Evolutionary conservation across 2,113 vertebrate genomes (phyloP).

Genomic region (Hippocampus abdominalis): DNA sequence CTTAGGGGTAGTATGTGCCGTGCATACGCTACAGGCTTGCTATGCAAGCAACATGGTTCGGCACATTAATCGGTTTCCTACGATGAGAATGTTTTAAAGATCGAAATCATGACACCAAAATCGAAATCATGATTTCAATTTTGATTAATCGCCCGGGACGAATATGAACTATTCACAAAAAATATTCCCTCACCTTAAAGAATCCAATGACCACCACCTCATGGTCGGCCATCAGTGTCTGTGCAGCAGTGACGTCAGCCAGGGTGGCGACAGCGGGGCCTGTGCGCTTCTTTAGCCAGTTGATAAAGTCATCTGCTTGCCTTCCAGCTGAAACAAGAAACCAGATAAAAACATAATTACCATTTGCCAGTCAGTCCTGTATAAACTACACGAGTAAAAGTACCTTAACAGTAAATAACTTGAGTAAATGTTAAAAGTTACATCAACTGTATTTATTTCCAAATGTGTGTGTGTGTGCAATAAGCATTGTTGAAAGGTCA

Average conservation of each 20-base stretch:
- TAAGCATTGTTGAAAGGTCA: too few species aligned
- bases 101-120: too few species aligned
- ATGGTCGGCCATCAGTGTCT: slow-evolving; percentile 79
- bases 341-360: neutral
- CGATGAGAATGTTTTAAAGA: too few species aligned
- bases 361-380: neutral
- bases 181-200: slow-evolving; percentile 81
- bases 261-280: slow-evolving; percentile 82
- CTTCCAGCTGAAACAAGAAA: slow-evolving; percentile 79
- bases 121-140: too few species aligned
- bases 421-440: too few species aligned
- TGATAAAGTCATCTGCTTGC: slow-evolving; percentile 89
- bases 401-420: neutral
- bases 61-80: too few species aligned
- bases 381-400: neutral
- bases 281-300: slow-evolving; percentile 93
- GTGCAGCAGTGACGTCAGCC: slow-evolving; percentile 65
- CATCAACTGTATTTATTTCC: too few species aligned
- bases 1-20: too few species aligned
- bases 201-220: slow-evolving; percentile 92
- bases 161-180: neutral
- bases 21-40: too few species aligned
- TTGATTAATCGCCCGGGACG: too few species aligned
- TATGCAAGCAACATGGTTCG: too few species aligned
- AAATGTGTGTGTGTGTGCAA: too few species aligned